Evolutionary conservation across 2,888 invertebrate species (phyloP).

Genomic region (Xestoiulus laeticollis): DNA sequence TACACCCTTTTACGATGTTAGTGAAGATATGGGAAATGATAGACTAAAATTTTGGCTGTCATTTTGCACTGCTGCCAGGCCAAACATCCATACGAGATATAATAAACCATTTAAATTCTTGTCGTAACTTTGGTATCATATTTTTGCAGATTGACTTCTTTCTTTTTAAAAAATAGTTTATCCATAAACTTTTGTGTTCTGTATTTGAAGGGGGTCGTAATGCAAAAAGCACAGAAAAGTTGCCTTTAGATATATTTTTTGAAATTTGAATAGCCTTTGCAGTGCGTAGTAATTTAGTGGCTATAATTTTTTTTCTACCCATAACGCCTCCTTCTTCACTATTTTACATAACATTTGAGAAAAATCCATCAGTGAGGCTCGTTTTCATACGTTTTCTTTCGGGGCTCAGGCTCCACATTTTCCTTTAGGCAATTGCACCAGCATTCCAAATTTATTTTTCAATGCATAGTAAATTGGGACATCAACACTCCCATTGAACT

Average conservation of each 20-base stretch:
- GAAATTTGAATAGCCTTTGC: conserved; percentile 19
- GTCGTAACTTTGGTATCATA: conserved; percentile 13
- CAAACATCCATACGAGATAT: not conserved
- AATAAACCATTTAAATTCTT: conserved; percentile 36
- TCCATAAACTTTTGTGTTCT: not conserved
- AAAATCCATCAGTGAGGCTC: not conserved
- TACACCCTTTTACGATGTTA: not conserved
- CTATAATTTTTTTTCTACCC: not conserved
- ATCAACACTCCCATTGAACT: conserved; percentile 29
- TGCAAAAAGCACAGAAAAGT: not conserved
- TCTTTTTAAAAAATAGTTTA: not conserved
- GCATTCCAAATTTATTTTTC: not conserved
- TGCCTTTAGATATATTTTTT: not conserved
- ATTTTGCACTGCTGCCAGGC: not conserved
- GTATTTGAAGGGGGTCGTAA: not conserved
- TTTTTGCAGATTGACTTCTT: not conserved
- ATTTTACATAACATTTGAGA: conserved; percentile 12
- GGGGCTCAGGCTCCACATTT: not conserved
- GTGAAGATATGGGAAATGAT: not conserved
- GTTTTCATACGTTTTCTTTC: not conserved
- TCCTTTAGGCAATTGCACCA: not conserved
- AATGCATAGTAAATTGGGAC: conserved; percentile 31
- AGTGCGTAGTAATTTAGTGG: not conserved
- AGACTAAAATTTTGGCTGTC: not conserved
- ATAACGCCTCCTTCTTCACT: conserved; percentile 15